Percentiles rank a stretch among this genome's conserved stretches.
These are phyloP conservation scores for Pocillopora grandis DNA, from an alignment of 92 coral and sea anemone genomes.

Conservation along the genomic window DNA sequence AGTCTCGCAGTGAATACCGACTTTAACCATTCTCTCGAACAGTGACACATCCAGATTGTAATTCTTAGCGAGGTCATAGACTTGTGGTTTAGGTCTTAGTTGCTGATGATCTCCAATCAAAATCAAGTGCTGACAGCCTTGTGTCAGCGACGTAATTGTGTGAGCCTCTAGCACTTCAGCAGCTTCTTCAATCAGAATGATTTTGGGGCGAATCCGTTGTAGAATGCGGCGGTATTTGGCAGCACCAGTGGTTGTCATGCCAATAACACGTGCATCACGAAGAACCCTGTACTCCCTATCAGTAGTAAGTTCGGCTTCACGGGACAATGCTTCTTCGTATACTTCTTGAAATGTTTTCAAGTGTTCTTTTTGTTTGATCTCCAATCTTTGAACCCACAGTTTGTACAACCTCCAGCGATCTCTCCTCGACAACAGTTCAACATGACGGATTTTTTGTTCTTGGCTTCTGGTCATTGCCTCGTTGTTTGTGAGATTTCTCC, in stretches of 20 bases:
- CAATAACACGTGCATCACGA: conserved; percentile 57
- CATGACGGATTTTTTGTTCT: background rate
- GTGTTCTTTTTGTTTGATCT: conserved; percentile 27
- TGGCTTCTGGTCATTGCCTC: conserved; percentile 20
- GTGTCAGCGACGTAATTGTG: conserved; percentile 72
- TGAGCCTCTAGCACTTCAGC: conserved; percentile 97
- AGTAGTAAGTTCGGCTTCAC: conserved; percentile 61
- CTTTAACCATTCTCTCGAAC: conserved; percentile 85
- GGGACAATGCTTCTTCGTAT: conserved; percentile 55
- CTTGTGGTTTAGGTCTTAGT: conserved; percentile 84
- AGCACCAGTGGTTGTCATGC: conserved; percentile 79
- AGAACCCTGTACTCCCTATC: conserved; percentile 47
- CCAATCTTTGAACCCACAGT: conserved; percentile 75
- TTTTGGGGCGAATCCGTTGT: conserved; percentile 73
- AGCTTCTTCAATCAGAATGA: conserved; percentile 91
- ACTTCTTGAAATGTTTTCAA: conserved; percentile 52
- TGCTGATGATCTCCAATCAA: conserved; percentile 97
- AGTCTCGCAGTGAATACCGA: conserved; percentile 62
- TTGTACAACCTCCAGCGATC: conserved; percentile 81
- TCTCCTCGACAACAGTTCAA: background rate
- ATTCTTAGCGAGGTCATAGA: conserved; percentile 70
- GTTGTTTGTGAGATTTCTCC: conserved; percentile 12
- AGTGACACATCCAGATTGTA: conserved; percentile 83
- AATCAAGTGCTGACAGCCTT: conserved; percentile 83
- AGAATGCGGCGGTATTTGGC: conserved; percentile 69